A percentile compares a stretch with the other conserved stretches of the same genome.
Evolutionary conservation across 2,797 vertebrate genomes (phyloP).

Genomic region (Phrynocephalus forsythii): DNA sequence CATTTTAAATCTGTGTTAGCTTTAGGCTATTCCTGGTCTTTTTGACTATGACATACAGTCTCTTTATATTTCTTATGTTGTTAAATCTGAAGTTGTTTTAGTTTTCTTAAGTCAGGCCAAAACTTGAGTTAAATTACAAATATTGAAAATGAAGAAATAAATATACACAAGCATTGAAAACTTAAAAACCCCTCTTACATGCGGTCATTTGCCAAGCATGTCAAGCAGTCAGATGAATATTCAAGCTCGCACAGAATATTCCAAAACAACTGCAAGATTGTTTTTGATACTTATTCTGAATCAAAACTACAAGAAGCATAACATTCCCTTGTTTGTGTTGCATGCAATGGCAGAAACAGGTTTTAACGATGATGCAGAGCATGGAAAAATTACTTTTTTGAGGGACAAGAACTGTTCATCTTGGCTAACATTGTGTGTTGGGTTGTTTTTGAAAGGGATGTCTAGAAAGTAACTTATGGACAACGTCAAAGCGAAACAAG

Average conservation of each 20-base stretch:
- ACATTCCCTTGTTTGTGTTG: neutral
- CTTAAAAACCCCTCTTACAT: neutral
- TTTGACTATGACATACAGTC: too few relatives aligned
- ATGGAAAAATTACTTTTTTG: neutral
- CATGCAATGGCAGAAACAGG: neutral
- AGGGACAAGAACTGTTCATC: too few relatives aligned
- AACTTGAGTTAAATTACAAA: neutral
- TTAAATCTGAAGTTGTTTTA: neutral
- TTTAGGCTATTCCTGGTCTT: too few relatives aligned
- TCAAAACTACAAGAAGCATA: neutral
- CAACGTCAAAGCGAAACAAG: neutral
- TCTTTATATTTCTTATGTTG: neutral
- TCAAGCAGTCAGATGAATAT: neutral
- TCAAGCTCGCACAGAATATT: neutral
- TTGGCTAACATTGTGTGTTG: neutral
- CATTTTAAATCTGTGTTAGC: too few relatives aligned
- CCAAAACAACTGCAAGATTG: neutral
- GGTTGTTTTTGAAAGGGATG: neutral
- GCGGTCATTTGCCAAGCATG: neutral
- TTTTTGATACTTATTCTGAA: neutral
- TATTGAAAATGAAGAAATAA: neutral
- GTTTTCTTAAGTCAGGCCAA: neutral
- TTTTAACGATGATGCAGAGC: neutral
- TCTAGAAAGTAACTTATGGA: neutral
- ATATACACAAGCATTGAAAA: neutral